phyloP scores from a whole-genome alignment of 2,888 invertebrate genomes.

The Rhamphomyia laevipes region DNA sequence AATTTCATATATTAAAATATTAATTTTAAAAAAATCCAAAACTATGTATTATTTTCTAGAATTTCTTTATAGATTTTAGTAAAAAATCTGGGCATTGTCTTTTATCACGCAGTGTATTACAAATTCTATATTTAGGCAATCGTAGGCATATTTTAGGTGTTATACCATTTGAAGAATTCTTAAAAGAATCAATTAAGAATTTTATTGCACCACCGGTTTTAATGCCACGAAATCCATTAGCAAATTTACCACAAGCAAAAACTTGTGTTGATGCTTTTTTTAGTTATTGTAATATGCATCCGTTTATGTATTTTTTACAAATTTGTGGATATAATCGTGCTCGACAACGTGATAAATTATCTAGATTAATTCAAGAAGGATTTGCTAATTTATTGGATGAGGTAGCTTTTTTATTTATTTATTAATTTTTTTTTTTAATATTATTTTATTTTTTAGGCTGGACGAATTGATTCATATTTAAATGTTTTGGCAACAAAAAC shows the following conservation, averaged over 20 bases:
- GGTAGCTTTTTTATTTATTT: conserved; percentile 43
- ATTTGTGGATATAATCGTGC: conserved; percentile 93
- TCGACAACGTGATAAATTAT: conserved; percentile 86
- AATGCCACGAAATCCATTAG: conserved; percentile 56
- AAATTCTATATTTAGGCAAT: conserved; percentile 55
- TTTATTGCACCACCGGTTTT: conserved; percentile 86
- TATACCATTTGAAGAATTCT: conserved; percentile 56
- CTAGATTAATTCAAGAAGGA: conserved; percentile 71
- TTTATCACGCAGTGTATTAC: conserved; percentile 80
- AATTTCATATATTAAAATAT: too few relatives aligned
- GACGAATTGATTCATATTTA: conserved; percentile 76
- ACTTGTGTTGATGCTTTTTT: conserved; percentile 84
- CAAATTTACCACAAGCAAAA: conserved; percentile 45
- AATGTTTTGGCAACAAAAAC: conserved; percentile 51
- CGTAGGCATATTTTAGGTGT: conserved; percentile 36
- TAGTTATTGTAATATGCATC: conserved; percentile 64
- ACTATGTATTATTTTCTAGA: conserved; percentile 42
- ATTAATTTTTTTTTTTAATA: neutral
- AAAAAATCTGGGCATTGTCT: conserved; percentile 77
- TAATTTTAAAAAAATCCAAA: neutral
- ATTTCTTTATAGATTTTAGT: conserved; percentile 90
- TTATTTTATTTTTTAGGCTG: conserved; percentile 47
- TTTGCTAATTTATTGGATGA: conserved; percentile 87
- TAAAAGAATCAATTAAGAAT: conserved; percentile 71
- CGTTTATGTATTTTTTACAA: conserved; percentile 75